A percentile compares a stretch with the other conserved stretches of the same genome.
Evolutionary conservation across 2,113 vertebrate genomes (phyloP).

Genomic region (Macaca mulatta): DNA sequence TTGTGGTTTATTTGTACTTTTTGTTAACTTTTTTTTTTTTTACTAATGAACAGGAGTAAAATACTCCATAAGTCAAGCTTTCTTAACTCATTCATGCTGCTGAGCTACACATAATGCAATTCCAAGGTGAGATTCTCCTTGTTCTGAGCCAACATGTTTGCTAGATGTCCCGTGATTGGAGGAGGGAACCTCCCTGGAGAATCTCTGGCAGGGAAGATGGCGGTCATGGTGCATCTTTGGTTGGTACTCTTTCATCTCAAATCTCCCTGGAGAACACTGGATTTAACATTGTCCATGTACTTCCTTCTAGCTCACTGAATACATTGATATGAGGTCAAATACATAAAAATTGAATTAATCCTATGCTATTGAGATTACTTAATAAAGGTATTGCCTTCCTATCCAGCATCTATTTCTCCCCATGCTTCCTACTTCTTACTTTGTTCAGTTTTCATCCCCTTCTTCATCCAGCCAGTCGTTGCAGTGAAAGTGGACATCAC

Average conservation of each 20-base stretch:
- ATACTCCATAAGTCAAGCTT: not conserved
- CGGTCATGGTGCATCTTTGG: not conserved
- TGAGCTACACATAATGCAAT: not conserved
- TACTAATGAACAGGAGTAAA: not conserved
- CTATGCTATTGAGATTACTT: not conserved
- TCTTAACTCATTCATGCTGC: not conserved
- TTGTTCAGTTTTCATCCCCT: not conserved
- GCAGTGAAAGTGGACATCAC: not conserved
- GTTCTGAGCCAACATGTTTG: not conserved
- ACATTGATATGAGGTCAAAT: not conserved
- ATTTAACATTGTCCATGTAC: not conserved
- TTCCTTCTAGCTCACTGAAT: not conserved
- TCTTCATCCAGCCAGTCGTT: not conserved
- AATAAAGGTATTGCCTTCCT: not conserved
- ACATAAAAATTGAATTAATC: not conserved
- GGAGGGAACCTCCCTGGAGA: not conserved
- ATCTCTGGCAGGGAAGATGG: not conserved
- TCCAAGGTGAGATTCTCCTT: not conserved
- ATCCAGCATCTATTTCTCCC: not conserved
- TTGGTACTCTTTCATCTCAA: not conserved
- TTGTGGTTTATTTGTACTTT: not conserved
- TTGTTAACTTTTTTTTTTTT: constrained; percentile 16
- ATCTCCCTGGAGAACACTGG: not conserved
- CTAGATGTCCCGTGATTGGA: not conserved
- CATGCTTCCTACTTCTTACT: not conserved